Evolutionary conservation across 2,888 invertebrate genomes (phyloP).

Genomic region (Lasioglossum marginatum): DNA sequence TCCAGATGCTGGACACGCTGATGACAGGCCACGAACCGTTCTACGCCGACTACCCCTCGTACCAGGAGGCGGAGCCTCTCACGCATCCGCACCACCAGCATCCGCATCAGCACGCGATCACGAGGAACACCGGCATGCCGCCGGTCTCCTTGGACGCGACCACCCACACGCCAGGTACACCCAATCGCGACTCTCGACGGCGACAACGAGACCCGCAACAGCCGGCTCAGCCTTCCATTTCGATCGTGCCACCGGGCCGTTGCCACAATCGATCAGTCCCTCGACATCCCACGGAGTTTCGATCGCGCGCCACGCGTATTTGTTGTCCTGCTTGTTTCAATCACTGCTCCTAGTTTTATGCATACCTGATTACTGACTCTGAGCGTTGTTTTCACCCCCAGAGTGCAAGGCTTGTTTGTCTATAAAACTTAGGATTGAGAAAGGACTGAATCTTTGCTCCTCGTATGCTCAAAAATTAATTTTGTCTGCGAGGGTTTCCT

Average conservation of each 20-base stretch:
- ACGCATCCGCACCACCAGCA: slow-evolving; percentile 75
- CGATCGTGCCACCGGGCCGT: background rate
- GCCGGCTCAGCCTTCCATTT: background rate
- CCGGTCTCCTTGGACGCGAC: slow-evolving; percentile 82
- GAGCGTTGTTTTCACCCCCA: background rate
- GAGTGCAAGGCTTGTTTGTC: no score
- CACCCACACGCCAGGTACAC: slow-evolving; percentile 83
- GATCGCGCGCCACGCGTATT: no score
- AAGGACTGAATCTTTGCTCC: background rate
- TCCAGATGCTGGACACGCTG: slow-evolving; percentile 89
- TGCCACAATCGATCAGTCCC: no score
- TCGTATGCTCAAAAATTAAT: no score
- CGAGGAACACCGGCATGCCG: slow-evolving; percentile 80
- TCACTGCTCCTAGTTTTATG: background rate
- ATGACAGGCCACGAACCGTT: slow-evolving; percentile 89
- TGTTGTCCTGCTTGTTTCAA: no score
- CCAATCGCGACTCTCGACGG: background rate
- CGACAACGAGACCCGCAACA: background rate
- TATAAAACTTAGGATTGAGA: background rate
- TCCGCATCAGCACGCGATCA: slow-evolving; percentile 74
- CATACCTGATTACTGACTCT: background rate
- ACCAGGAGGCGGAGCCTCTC: slow-evolving; percentile 80
- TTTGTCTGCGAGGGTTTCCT: background rate
- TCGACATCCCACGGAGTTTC: no score
- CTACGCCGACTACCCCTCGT: slow-evolving; percentile 88